phyloP scores from a whole-genome alignment of 1,140 invertebrate species.

The Zaprionus ghesquierei region DNA sequence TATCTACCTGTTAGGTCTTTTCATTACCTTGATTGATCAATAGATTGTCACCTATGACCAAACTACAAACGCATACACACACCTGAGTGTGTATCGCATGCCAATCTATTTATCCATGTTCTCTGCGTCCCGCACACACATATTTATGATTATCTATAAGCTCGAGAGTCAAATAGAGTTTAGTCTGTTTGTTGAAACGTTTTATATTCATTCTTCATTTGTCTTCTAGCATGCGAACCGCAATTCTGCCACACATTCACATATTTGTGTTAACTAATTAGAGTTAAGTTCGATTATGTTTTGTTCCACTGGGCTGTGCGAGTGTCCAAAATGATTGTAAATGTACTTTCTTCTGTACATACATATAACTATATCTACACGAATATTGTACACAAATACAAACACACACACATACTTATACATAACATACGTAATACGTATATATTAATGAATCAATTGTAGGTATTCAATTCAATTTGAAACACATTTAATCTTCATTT shows the following conservation, averaged over 20 bases:
- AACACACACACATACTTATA: neutral
- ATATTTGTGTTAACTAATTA: slow-evolving; percentile 18
- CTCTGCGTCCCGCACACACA: neutral
- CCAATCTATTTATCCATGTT: slow-evolving; percentile 57
- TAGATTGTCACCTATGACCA: neutral
- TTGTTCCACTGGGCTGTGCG: slow-evolving; percentile 67
- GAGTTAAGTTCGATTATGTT: slow-evolving; percentile 35
- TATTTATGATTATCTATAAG: slow-evolving; percentile 49
- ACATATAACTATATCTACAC: slow-evolving; percentile 33
- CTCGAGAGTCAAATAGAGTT: slow-evolving; percentile 36
- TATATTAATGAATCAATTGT: slow-evolving; percentile 2
- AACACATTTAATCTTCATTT: neutral
- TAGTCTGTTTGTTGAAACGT: slow-evolving; percentile 7
- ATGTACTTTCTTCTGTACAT: slow-evolving; percentile 22
- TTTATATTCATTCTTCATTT: neutral
- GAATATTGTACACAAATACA: neutral
- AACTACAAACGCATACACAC: slow-evolving; percentile 2
- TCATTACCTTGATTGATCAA: neutral
- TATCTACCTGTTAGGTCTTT: neutral
- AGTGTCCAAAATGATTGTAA: slow-evolving; percentile 58
- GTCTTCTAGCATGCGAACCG: neutral
- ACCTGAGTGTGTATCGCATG: slow-evolving; percentile 12
- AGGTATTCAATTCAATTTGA: slow-evolving; percentile 8
- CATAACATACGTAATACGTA: neutral
- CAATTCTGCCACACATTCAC: neutral